phyloP scores from a whole-genome alignment of 2,113 vertebrate genomes.

The Nerophis lumbriciformis region DNA sequence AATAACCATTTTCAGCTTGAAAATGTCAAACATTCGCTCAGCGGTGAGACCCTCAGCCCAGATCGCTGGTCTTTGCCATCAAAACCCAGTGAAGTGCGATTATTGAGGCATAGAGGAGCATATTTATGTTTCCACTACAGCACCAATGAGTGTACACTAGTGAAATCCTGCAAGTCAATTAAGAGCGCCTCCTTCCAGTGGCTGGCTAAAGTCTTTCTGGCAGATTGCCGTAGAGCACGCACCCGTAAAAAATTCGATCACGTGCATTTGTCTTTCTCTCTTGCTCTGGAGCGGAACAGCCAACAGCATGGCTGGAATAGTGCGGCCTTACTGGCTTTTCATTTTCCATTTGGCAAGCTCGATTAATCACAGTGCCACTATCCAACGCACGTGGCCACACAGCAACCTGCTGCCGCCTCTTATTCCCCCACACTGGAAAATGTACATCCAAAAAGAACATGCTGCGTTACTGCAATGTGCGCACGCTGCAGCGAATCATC shows the following conservation, averaged over 20 bases:
- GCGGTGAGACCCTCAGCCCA: slow-evolving; percentile 20
- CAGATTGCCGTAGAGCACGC: slow-evolving; percentile 30
- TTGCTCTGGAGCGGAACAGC: slow-evolving; percentile 39
- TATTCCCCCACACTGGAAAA: slow-evolving; percentile 47
- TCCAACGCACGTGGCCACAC: slow-evolving; percentile 55
- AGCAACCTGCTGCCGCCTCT: slow-evolving; percentile 35
- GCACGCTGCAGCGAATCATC: neutral
- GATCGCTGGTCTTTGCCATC: slow-evolving; percentile 11
- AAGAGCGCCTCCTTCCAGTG: slow-evolving; percentile 35
- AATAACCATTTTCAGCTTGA: slow-evolving; percentile 6
- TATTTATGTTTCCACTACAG: slow-evolving; percentile 29
- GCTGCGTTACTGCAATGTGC: neutral
- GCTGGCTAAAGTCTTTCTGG: slow-evolving; percentile 32
- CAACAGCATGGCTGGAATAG: slow-evolving; percentile 36
- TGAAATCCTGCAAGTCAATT: slow-evolving; percentile 53
- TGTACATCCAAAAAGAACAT: slow-evolving; percentile 31
- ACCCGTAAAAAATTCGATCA: slow-evolving; percentile 49
- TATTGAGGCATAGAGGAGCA: slow-evolving; percentile 21
- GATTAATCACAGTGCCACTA: slow-evolving; percentile 67
- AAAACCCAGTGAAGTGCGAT: slow-evolving; percentile 29
- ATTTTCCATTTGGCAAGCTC: slow-evolving; percentile 70
- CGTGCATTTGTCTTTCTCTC: slow-evolving; percentile 41
- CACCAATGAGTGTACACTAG: slow-evolving; percentile 15
- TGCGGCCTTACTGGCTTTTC: slow-evolving; percentile 54
- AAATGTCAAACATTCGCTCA: slow-evolving; percentile 18